These are phyloP conservation scores for Drosophila prostipennis DNA, from an alignment of 2,888 invertebrate species.

Conservation along the genomic window DNA sequence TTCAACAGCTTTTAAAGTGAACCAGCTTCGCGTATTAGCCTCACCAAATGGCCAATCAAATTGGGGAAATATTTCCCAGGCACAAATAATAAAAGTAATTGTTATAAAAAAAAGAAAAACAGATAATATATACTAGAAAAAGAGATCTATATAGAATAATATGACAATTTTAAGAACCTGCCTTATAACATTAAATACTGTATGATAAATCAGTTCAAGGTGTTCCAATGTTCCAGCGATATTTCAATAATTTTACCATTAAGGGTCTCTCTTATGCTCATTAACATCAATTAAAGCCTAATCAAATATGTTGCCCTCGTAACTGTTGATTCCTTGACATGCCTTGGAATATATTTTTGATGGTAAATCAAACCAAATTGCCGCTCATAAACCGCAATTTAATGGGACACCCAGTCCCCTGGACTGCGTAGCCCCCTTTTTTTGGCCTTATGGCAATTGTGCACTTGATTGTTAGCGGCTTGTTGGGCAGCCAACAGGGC, in stretches of 20 bases:
- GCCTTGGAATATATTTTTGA: conserved; percentile 11
- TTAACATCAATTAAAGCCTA: conserved; percentile 11
- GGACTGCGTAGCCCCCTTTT: conserved; percentile 4
- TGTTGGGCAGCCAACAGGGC: conserved; percentile 76
- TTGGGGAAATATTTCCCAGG: neutral
- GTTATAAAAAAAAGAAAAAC: too few species aligned
- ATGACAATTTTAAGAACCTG: too few species aligned
- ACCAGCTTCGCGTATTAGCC: neutral
- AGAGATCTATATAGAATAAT: too few species aligned
- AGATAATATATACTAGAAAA: too few species aligned
- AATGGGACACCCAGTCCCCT: conserved; percentile 70
- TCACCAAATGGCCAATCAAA: conserved; percentile 13
- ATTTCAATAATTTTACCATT: neutral
- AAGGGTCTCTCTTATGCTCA: neutral
- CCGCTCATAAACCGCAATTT: conserved; percentile 70
- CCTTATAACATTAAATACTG: neutral
- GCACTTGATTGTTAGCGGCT: conserved; percentile 78
- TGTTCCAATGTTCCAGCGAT: neutral
- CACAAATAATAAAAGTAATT: too few species aligned
- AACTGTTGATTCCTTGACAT: conserved; percentile 1
- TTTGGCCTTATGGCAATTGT: conserved; percentile 62
- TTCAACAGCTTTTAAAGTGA: conserved; percentile 32
- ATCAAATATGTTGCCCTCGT: conserved; percentile 4
- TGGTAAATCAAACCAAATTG: conserved; percentile 38
- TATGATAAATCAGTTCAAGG: neutral